phyloP scores from a whole-genome alignment of 2,888 invertebrate genomes.

The Hirudinaria manillensis region DNA sequence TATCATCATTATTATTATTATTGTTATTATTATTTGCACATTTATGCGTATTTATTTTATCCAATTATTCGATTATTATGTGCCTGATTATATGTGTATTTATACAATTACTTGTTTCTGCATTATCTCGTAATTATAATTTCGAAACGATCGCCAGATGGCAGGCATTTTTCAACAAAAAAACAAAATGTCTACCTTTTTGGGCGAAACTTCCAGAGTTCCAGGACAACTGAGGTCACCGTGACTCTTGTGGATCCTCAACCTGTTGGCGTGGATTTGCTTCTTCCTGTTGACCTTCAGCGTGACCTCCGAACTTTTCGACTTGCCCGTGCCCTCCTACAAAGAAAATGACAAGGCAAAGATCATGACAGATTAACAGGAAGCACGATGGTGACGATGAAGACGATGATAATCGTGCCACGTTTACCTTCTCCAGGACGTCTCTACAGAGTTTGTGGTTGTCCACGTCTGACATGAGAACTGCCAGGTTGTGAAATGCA shows the following conservation, averaged over 20 bases:
- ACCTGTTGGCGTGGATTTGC: neutral
- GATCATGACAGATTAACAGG: neutral
- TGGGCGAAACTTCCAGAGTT: too few relatives aligned
- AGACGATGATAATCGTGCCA: too few relatives aligned
- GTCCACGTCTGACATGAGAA: slow-evolving; percentile 95
- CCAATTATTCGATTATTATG: too few relatives aligned
- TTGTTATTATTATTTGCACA: too few relatives aligned
- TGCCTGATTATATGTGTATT: too few relatives aligned
- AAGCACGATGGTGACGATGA: too few relatives aligned
- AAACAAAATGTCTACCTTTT: too few relatives aligned
- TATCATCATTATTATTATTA: neutral
- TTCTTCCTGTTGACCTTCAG: neutral
- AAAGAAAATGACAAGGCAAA: neutral
- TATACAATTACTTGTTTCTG: too few relatives aligned
- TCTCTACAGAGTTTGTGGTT: slow-evolving; percentile 79
- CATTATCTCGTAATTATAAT: too few relatives aligned
- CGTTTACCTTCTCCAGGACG: slow-evolving; percentile 30
- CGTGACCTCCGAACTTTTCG: slow-evolving; percentile 72
- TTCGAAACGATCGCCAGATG: too few relatives aligned
- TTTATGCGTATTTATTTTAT: neutral
- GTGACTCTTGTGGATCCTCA: neutral
- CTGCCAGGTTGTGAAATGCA: slow-evolving; percentile 84
- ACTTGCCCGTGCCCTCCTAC: slow-evolving; percentile 83
- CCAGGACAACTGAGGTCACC: too few relatives aligned
- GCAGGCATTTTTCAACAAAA: too few relatives aligned